Percentiles rank a stretch among this genome's conserved stretches.
These are phyloP conservation scores for Cantharis rufa DNA, from an alignment of 2,888 invertebrate genomes.

Conservation along the genomic window DNA sequence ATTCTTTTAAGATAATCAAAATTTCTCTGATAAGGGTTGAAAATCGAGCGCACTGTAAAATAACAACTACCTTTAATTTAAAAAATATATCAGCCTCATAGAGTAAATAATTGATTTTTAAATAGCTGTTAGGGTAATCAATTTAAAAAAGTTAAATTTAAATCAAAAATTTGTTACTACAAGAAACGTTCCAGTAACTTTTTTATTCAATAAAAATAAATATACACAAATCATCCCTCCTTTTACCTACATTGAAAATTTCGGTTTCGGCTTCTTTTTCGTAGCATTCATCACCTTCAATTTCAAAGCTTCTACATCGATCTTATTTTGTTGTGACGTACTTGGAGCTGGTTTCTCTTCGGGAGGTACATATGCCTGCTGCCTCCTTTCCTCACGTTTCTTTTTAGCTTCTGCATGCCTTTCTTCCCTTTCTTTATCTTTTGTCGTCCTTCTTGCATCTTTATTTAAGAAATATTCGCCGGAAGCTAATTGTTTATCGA, in stretches of 20 bases:
- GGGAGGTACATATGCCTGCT: constrained; percentile 82
- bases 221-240: background rate
- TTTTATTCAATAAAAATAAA: background rate
- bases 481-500: constrained; percentile 89
- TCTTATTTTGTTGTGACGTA: constrained; percentile 50
- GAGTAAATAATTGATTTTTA: too few relatives aligned
- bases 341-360: constrained; percentile 59
- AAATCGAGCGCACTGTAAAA: too few relatives aligned
- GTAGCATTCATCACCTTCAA: constrained; percentile 74
- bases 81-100: too few relatives aligned
- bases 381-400: constrained; percentile 75
- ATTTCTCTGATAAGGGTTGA: too few relatives aligned
- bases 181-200: background rate
- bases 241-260: background rate
- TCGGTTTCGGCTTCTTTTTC: constrained; percentile 52
- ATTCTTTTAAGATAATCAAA: too few relatives aligned
- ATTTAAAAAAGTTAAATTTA: background rate
- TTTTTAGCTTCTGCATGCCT: constrained; percentile 77
- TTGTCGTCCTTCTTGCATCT: constrained; percentile 74
- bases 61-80: too few relatives aligned
- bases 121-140: too few relatives aligned
- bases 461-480: constrained; percentile 97
- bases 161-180: background rate
- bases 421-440: constrained; percentile 74
- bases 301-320: constrained; percentile 75